Percentiles rank a stretch among this genome's conserved stretches.
phyloP scores from a whole-genome alignment of 2,888 invertebrate genomes.

The Synergus laeviventris region DNA sequence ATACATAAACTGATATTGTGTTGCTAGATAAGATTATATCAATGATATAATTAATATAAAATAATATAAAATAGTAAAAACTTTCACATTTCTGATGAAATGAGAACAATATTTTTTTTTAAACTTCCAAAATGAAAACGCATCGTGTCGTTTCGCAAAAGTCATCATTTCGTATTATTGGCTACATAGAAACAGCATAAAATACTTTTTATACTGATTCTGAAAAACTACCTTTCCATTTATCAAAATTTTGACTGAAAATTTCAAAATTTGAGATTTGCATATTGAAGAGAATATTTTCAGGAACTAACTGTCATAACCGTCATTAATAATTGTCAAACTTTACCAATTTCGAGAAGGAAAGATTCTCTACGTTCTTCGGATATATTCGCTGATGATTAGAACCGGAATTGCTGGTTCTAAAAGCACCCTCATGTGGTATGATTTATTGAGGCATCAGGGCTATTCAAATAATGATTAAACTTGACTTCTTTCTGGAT shows the following conservation, averaged over 20 bases:
- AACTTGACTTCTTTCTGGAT: neutral
- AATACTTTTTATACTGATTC: too few species aligned
- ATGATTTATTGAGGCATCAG: slow-evolving; percentile 3
- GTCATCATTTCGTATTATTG: too few species aligned
- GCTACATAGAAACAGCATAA: too few species aligned
- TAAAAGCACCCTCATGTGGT: neutral
- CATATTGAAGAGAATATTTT: neutral
- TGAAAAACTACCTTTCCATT: too few species aligned
- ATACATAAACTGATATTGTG: neutral
- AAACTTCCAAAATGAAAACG: too few species aligned
- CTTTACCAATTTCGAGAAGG: neutral
- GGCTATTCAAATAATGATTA: neutral
- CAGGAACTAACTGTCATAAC: neutral
- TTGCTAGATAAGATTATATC: neutral
- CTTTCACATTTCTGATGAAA: too few species aligned
- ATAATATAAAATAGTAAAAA: too few species aligned
- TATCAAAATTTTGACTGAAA: neutral
- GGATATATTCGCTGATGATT: neutral
- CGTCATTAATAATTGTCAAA: neutral
- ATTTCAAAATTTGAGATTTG: neutral
- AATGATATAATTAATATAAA: too few species aligned
- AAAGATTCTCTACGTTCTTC: neutral
- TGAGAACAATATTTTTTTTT: too few species aligned
- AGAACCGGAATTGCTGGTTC: neutral
- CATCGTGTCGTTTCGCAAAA: too few species aligned